A percentile compares a stretch with the other conserved stretches of the same genome.
Evolutionary conservation across 2,797 vertebrate genomes (phyloP).

Genomic region (Erpetoichthys calabaricus): DNA sequence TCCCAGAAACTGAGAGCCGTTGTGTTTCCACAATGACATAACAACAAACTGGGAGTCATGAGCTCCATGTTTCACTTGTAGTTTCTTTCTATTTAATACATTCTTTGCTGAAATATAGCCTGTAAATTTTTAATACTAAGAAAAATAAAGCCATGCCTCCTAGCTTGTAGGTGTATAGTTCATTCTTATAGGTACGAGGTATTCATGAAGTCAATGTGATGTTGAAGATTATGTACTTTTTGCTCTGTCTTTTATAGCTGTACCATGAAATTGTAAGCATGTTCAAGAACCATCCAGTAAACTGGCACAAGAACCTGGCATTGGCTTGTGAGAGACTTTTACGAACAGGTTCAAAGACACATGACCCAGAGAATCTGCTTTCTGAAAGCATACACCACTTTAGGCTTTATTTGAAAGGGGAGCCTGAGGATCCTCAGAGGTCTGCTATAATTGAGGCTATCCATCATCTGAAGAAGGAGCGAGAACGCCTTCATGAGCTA

Average conservation of each 20-base stretch:
- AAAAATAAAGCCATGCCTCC: no score
- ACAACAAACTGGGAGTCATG: no score
- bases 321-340: constrained; percentile 82
- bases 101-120: no score
- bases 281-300: constrained; percentile 67
- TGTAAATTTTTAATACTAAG: no score
- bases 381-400: constrained; percentile 70
- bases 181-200: no score
- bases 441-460: constrained; percentile 61
- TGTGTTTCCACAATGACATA: no score
- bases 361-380: constrained; percentile 57
- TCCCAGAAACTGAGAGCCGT: no score
- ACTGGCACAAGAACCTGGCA: constrained; percentile 96
- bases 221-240: background rate
- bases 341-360: constrained; percentile 35
- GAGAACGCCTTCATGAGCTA: constrained; percentile 41
- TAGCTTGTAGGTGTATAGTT: no score
- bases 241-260: constrained; percentile 43
- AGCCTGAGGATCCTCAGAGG: constrained; percentile 61
- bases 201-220: background rate
- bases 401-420: constrained; percentile 60
- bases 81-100: no score
- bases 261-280: constrained; percentile 76
- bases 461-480: constrained; percentile 66
- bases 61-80: no score